These are phyloP conservation scores for Chrysina gloriosa DNA, from an alignment of 2,888 invertebrate genomes.

Conservation along the genomic window DNA sequence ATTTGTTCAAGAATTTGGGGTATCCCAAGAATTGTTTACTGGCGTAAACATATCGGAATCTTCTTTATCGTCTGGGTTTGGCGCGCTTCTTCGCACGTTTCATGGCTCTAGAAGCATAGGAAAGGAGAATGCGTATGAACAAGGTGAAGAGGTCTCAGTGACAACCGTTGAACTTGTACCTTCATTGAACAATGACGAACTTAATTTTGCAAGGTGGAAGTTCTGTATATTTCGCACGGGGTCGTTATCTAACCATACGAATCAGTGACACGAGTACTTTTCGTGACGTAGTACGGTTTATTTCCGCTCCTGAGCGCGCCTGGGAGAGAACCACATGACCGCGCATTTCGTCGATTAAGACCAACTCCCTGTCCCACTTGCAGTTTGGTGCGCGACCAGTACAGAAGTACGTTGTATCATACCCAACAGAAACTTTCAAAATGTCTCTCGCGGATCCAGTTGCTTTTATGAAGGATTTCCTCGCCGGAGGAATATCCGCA, in stretches of 20 bases:
- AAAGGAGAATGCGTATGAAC: background rate
- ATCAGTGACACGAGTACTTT: constrained; percentile 31
- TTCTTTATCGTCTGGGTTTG: background rate
- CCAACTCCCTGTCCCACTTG: constrained; percentile 65
- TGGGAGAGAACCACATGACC: constrained; percentile 60
- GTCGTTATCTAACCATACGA: constrained; percentile 24
- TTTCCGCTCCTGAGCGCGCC: constrained; percentile 50
- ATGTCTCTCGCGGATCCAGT: constrained; percentile 73
- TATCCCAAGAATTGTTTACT: background rate
- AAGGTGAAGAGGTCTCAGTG: constrained; percentile 27
- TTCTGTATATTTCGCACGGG: background rate
- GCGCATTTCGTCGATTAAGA: constrained; percentile 48
- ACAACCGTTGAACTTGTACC: constrained; percentile 40
- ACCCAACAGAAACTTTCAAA: constrained; percentile 46
- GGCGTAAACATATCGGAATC: too few relatives aligned
- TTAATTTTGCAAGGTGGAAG: constrained; percentile 11
- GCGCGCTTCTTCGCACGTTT: background rate
- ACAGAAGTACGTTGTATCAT: constrained; percentile 54
- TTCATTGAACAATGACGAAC: constrained; percentile 19
- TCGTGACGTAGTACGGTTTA: constrained; percentile 48
- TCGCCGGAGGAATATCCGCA: constrained; percentile 92
- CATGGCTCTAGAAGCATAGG: background rate
- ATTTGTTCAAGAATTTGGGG: background rate
- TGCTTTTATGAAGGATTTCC: constrained; percentile 89
- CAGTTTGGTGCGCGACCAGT: constrained; percentile 70